Evolutionary conservation across 1,140 invertebrate genomes (phyloP).

Genomic region (Danaus plexippus): DNA sequence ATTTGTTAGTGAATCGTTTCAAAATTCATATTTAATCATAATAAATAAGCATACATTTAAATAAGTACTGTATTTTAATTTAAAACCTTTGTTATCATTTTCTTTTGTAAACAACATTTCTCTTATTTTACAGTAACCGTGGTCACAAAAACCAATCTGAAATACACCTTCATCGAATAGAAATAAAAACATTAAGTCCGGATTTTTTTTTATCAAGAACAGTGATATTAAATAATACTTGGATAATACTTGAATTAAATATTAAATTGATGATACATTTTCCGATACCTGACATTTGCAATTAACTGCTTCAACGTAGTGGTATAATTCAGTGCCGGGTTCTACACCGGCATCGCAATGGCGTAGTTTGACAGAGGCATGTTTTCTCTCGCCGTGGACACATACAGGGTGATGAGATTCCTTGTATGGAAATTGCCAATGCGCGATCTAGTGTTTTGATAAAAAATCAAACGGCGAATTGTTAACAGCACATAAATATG

Average conservation of each 20-base stretch:
- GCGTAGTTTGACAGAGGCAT: slow-evolving; percentile 44
- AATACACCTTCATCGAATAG: too few relatives aligned
- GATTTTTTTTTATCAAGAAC: too few relatives aligned
- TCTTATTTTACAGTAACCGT: too few relatives aligned
- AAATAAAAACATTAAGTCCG: too few relatives aligned
- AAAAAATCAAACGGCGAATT: slow-evolving; percentile 5
- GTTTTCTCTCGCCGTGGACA: slow-evolving; percentile 78
- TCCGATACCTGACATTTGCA: slow-evolving; percentile 55
- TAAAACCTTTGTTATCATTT: too few relatives aligned
- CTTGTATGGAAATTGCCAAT: slow-evolving; percentile 90
- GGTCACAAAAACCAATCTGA: too few relatives aligned
- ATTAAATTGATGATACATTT: background rate
- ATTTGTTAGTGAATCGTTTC: background rate
- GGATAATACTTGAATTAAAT: too few relatives aligned
- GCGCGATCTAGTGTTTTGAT: slow-evolving; percentile 76
- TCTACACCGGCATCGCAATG: slow-evolving; percentile 55
- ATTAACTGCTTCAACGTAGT: slow-evolving; percentile 52
- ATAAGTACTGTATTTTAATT: too few relatives aligned
- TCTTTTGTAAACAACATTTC: too few relatives aligned
- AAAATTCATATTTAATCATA: too few relatives aligned
- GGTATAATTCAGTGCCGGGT: slow-evolving; percentile 53
- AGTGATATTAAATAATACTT: too few relatives aligned
- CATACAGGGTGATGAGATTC: slow-evolving; percentile 87
- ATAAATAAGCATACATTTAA: too few relatives aligned
- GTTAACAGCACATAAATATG: background rate